phyloP scores from a whole-genome alignment of 2,797 vertebrate species.

The Cyprinodon diabolis region DNA sequence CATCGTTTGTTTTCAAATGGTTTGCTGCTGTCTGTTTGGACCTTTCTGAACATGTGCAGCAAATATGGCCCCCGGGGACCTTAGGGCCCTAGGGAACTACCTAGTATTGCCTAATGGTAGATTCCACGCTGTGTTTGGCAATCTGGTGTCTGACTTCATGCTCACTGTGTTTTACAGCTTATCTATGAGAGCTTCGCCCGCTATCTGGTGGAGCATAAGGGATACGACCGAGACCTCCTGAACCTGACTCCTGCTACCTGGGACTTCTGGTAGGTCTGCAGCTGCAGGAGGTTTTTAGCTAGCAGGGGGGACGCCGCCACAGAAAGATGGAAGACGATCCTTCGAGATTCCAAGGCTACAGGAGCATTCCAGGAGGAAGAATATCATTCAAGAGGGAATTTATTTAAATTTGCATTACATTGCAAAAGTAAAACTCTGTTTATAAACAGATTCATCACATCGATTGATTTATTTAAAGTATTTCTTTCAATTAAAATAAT shows the following conservation, averaged over 20 bases:
- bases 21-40: too few relatives aligned
- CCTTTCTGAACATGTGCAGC: too few relatives aligned
- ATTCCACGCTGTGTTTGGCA: not conserved
- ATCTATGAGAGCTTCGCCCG: constrained; percentile 95
- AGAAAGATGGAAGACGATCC: not conserved
- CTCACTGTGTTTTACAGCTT: constrained; percentile 79
- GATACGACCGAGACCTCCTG: constrained; percentile 89
- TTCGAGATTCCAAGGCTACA: not conserved
- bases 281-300: not conserved
- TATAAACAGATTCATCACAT: too few relatives aligned
- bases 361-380: not conserved
- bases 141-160: constrained; percentile 1
- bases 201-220: constrained; percentile 90
- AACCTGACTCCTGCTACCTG: constrained; percentile 86
- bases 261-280: constrained; percentile 91
- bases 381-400: too few relatives aligned
- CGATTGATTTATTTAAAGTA: not conserved
- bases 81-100: too few relatives aligned
- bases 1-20: too few relatives aligned
- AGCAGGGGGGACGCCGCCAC: not conserved
- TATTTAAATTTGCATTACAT: too few relatives aligned
- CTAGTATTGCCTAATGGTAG: too few relatives aligned
- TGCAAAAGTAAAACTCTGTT: too few relatives aligned
- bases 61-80: too few relatives aligned
- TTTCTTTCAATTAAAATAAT: not conserved